Conservation (phyloP, 2,113 vertebrate species). For the Onychostoma macrolepis region DNA sequence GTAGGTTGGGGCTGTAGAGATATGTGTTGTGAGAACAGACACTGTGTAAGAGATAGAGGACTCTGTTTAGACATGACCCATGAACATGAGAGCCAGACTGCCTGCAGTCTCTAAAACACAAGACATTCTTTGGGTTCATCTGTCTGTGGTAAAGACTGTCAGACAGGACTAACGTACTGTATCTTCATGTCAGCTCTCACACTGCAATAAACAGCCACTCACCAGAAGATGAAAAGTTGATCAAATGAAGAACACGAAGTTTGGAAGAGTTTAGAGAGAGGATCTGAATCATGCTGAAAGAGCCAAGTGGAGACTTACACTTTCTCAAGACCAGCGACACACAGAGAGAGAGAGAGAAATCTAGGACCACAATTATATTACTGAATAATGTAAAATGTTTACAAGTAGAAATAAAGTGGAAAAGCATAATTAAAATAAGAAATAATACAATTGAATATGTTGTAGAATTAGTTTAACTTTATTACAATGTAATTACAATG, state of each 20-base stretch:
- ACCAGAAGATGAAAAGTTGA: constrained; percentile 88
- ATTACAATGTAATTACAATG: not conserved
- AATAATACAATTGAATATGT: not conserved
- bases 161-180: constrained; percentile 1
- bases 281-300: no score
- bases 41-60: constrained; percentile 54
- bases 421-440: not conserved
- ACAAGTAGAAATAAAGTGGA: not conserved
- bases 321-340: no score
- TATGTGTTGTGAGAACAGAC: constrained; percentile 47
- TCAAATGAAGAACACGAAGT: constrained; percentile 81
- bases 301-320: no score
- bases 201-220: constrained; percentile 60
- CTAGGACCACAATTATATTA: no score
- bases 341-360: no score
- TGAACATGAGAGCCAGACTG: not conserved
- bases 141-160: constrained; percentile 21
- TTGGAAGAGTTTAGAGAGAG: constrained; percentile 43
- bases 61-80: constrained; percentile 69
- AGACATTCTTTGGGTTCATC: constrained; percentile 26
- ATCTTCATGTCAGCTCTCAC: constrained; percentile 23
- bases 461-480: not conserved
- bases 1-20: constrained; percentile 44
- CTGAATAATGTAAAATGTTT: not conserved
- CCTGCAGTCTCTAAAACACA: constrained; percentile 19